Evolutionary conservation across 2,797 vertebrate genomes (phyloP), one percentile per base, ranked within the genome.

Genomic region (Florisuga fusca): DNA sequence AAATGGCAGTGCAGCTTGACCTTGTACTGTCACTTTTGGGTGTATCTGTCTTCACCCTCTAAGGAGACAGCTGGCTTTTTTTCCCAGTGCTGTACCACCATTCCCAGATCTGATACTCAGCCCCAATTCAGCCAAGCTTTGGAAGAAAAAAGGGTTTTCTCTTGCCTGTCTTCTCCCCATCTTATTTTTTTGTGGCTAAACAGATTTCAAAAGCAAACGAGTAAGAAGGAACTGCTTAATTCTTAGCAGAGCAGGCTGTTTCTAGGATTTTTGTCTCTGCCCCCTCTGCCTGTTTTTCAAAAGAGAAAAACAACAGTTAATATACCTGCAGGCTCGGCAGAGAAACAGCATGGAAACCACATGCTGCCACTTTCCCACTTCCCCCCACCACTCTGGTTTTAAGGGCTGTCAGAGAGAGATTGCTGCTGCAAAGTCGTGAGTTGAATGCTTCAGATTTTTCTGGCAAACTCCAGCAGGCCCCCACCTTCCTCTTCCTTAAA

Each of bases 401-500:
- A 16, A 62, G 57, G 63, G 43, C 77, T 94, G 66, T 68, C 89
- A 80, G 79, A 18, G 51, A 17, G n/a, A 61, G 36, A 38, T 8
- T 46, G 71, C 73, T 87, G 84, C 81, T 74, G 76, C 71, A 61
- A 20, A 43, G 58, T 61, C 2, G 2, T 26, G 71, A 85, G 62
- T 5, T 17, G 54, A 71, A 82, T 58, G 46, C 67, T 69, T 73
- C 5, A 2, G 64, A 68, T 67, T 83, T 48, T 92, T 81, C 95
- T 93, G 76, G 84, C 88, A 71, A 74, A 69, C 45, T 33, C 62
- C 82, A 83, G 66, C 55, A 68, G 69, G 58, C n/a, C 69, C 84
- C 80, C 93, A 75, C 84, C 69, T 84, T 64, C 84, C 74, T 26
- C 68, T 84, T 61, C 74, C 68, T 48, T 48, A 59, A 85, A 95